Percentiles rank a stretch among this genome's conserved stretches.
These are phyloP conservation scores for Synaphobranchus kaupii DNA, from an alignment of 2,797 vertebrate species.

Conservation along the genomic window DNA sequence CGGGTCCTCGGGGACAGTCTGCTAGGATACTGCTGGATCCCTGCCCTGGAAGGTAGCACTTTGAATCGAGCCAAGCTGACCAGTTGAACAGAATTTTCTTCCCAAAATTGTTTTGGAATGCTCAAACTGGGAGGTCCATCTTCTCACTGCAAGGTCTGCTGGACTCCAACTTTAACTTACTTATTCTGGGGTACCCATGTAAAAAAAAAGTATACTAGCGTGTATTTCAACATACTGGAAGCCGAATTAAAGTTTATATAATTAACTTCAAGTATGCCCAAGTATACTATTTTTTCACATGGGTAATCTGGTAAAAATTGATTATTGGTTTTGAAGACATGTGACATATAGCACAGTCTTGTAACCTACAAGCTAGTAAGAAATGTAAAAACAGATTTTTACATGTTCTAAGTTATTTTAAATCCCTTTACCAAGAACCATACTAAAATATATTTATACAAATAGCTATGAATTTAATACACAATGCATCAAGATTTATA, in stretches of 20 bases:
- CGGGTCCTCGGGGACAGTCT: not conserved
- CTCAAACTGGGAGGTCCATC: not conserved
- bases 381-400: not conserved
- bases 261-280: too few species aligned
- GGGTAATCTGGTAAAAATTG: not conserved
- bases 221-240: too few species aligned
- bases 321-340: too few species aligned
- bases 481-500: not conserved
- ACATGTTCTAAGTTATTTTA: not conserved
- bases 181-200: not conserved
- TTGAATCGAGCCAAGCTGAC: not conserved
- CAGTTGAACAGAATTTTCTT: not conserved
- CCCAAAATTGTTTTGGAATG: not conserved
- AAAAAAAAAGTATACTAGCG: not conserved
- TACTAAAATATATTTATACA: too few species aligned
- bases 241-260: too few species aligned
- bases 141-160: not conserved
- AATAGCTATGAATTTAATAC: not conserved
- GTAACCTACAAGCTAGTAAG: not conserved
- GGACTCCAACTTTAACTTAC: not conserved
- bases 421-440: not conserved
- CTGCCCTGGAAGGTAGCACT: not conserved
- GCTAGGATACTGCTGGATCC: not conserved
- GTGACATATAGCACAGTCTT: not conserved
- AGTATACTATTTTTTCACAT: too few species aligned